These are phyloP conservation scores for Nephila pilipes DNA, from an alignment of 1,140 invertebrate species.

Conservation along the genomic window DNA sequence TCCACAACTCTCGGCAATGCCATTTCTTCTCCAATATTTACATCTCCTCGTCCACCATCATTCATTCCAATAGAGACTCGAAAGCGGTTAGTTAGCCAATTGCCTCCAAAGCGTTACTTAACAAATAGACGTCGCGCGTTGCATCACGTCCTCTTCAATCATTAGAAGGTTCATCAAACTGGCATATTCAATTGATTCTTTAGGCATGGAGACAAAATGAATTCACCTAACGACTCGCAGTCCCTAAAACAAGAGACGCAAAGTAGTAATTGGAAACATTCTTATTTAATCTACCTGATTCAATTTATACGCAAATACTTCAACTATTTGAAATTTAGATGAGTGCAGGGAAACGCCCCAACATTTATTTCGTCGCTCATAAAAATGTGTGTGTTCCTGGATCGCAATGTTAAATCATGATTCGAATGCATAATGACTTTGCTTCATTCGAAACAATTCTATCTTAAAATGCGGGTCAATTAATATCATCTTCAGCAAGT, in stretches of 20 bases:
- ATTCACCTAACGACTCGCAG: background rate
- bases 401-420: background rate
- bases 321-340: background rate
- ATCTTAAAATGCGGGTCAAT: background rate
- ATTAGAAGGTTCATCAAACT: background rate
- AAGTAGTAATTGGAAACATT: background rate
- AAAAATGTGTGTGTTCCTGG: background rate
- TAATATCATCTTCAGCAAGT: background rate
- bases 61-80: background rate
- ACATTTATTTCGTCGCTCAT: background rate
- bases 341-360: background rate
- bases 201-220: background rate
- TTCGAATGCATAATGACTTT: background rate
- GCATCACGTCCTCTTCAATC: background rate
- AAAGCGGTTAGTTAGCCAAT: conserved; percentile 26
- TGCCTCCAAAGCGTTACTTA: background rate
- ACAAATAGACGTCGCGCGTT: background rate
- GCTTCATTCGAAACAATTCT: background rate
- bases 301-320: background rate
- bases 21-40: conserved; percentile 8
- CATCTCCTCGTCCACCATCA: background rate
- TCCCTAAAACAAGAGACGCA: background rate
- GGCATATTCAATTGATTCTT: background rate
- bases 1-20: conserved; percentile 23
- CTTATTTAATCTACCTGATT: background rate